phyloP scores from a whole-genome alignment of 2,113 vertebrate species.

The Cheirogaleus medius region DNA sequence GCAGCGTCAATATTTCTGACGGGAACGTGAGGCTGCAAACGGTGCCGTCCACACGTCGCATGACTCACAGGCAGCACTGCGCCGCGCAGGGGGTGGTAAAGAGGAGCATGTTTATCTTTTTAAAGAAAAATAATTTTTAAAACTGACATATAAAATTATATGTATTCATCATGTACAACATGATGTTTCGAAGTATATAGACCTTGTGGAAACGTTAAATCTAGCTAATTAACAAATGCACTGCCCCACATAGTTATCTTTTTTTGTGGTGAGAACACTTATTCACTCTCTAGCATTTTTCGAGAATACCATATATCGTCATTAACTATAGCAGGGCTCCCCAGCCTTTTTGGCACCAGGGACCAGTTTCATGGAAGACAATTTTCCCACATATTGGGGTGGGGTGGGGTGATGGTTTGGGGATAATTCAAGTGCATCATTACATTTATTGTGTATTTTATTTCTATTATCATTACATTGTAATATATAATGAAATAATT shows the following conservation, averaged over 20 bases:
- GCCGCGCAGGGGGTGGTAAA: not conserved
- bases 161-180: not conserved
- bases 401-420: too few relatives aligned
- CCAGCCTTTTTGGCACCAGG: too few relatives aligned
- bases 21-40: slow-evolving; percentile 49
- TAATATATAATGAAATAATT: too few relatives aligned
- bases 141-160: not conserved
- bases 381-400: too few relatives aligned
- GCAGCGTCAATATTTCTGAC: slow-evolving; percentile 79
- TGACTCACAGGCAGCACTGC: slow-evolving; percentile 31
- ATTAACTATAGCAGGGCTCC: not conserved
- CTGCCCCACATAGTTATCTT: not conserved
- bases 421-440: too few relatives aligned
- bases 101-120: not conserved
- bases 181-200: not conserved
- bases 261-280: not conserved
- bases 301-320: not conserved
- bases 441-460: too few relatives aligned
- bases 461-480: too few relatives aligned
- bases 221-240: not conserved
- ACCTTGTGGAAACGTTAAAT: not conserved
- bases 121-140: not conserved
- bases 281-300: not conserved
- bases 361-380: too few relatives aligned
- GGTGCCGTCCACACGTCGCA: slow-evolving; percentile 41